phyloP scores from a whole-genome alignment of 2,888 invertebrate genomes.

The Melinaea menophilus region DNA sequence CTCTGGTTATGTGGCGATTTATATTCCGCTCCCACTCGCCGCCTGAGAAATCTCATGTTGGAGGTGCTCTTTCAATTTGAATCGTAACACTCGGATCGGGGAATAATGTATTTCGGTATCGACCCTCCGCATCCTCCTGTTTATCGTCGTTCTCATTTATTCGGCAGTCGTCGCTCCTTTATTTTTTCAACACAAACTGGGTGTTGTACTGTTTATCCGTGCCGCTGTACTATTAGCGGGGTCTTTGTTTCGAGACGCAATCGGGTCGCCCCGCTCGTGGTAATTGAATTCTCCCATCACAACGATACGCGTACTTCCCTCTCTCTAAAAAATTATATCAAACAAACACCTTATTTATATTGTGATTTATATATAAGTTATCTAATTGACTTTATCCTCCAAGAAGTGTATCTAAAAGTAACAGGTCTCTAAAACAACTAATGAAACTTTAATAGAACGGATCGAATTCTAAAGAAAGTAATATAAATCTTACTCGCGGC shows the following conservation, averaged over 20 bases:
- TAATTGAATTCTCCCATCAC: constrained; percentile 65
- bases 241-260: constrained; percentile 69
- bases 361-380: background rate
- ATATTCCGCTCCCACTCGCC: constrained; percentile 77
- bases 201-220: constrained; percentile 70
- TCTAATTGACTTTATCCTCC: background rate
- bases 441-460: constrained; percentile 21
- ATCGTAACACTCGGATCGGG: constrained; percentile 78
- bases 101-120: constrained; percentile 78
- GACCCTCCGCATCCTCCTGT: constrained; percentile 77
- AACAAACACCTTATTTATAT: background rate
- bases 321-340: constrained; percentile 1
- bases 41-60: constrained; percentile 78
- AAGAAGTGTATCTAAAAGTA: background rate
- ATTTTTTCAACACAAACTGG: constrained; percentile 73
- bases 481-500: constrained; percentile 23
- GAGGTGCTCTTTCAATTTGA: constrained; percentile 79
- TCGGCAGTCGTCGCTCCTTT: constrained; percentile 75
- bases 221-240: constrained; percentile 67
- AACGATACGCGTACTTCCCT: constrained; percentile 39
- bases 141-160: constrained; percentile 77
- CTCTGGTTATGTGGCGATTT: constrained; percentile 77
- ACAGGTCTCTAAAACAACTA: constrained; percentile 11
- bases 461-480: constrained; percentile 12
- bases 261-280: constrained; percentile 61